Base-by-base conservation (phyloP, 2,113 vertebrate species). In the Falco punctatus region DNA sequence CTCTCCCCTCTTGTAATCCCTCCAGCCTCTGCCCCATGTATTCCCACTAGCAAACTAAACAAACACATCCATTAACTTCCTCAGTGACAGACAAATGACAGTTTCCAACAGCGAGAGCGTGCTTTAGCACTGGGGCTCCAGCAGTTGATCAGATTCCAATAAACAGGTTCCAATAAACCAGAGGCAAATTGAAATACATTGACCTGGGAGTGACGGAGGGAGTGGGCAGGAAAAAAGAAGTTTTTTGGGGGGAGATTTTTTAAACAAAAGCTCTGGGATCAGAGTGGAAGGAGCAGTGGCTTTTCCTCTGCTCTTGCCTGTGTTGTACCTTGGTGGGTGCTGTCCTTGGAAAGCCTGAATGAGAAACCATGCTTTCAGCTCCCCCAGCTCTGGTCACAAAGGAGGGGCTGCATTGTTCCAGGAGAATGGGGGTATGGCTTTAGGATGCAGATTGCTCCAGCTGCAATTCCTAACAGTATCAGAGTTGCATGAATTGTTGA, bases 81-180 rank as follows among this genome's bases (percentile, higher is more conserved):
- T 75, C 13, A 46, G 93, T 93, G 97, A 98, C 95, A 95, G 97
- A 95, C 90, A 92, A 96, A 94, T 97, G 95, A 97, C 96, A 97
- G 96, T 84, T 97, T 88, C 94, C 87, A 92, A 92, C 88, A 96
- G 86, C 33, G 5, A 97, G 94, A 86, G 84, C 9, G 55, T 95
- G 70, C 95, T 96, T 97, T 88, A 96, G 58, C 0, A 1, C 88
- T 70, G 92, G 87, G 89, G 67, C 90, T 96, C 67, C 49, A 49
- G 73, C 66, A 84, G 79, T 92, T 51, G 90, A 93, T 96, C 91
- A 33, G 77, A 90, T 97, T 96, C 96, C 96, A 88, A 91, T 92
- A 90, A 94, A 94, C 94, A 95, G 96, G 95, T 95, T 96, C 52
- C 89, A 35, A 72, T 79, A 89, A 38, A 38, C 83, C 54, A 88